Evolutionary conservation across 1,140 invertebrate species (phyloP).

Genomic region (Platorchestia sp.): DNA sequence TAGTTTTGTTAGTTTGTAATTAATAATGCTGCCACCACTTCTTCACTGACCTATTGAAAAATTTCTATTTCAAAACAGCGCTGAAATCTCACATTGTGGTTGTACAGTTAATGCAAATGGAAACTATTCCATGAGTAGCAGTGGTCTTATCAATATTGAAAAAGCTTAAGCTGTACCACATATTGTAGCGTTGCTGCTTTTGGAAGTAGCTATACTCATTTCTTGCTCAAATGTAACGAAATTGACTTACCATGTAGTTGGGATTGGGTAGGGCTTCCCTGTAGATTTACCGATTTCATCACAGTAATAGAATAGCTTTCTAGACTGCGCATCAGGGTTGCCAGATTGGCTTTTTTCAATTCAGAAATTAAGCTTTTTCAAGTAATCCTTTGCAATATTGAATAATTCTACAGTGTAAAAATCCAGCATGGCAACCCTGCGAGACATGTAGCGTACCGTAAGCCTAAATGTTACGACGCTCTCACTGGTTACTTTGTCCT

Average conservation of each 20-base stretch:
- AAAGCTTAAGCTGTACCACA: neutral
- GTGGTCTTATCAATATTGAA: neutral
- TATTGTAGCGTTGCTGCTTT: neutral
- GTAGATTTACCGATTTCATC: neutral
- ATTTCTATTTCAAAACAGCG: neutral
- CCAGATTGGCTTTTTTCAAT: too few relatives aligned
- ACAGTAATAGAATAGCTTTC: neutral
- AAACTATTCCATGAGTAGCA: neutral
- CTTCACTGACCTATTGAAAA: neutral
- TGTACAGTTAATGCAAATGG: neutral
- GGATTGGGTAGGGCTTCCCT: neutral
- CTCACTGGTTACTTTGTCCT: constrained; percentile 24
- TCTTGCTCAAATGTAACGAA: neutral
- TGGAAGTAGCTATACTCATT: neutral
- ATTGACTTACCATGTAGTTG: neutral
- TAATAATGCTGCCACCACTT: neutral
- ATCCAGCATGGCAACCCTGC: too few relatives aligned
- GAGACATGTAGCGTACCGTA: neutral
- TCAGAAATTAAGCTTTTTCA: too few relatives aligned
- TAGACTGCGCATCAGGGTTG: neutral
- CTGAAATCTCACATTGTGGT: neutral
- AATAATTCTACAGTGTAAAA: too few relatives aligned
- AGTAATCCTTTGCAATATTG: too few relatives aligned
- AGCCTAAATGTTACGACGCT: neutral
- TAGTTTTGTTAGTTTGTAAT: neutral